These are phyloP conservation scores for Achlya flavicornis DNA, from an alignment of 2,888 invertebrate species.

Conservation along the genomic window DNA sequence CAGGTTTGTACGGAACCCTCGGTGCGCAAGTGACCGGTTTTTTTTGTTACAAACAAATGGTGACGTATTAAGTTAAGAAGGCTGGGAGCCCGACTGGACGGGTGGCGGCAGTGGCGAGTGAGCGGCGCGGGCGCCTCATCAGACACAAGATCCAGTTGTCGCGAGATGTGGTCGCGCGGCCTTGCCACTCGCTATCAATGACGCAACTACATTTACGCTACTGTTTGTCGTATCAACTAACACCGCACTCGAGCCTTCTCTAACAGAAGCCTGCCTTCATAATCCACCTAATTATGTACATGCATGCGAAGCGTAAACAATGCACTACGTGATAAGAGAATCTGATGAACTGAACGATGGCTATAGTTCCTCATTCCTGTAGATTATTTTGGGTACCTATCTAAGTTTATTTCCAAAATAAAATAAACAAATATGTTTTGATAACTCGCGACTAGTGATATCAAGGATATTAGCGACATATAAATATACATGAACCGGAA, in stretches of 20 bases:
- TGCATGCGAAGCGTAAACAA: not conserved
- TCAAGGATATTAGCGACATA: not conserved
- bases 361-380: not conserved
- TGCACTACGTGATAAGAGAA: not conserved
- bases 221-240: conserved; percentile 1
- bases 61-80: not conserved
- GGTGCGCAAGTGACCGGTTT: too few relatives aligned
- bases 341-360: not conserved
- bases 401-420: not conserved
- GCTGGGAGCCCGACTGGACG: not conserved
- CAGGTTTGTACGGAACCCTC: too few relatives aligned
- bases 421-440: not conserved
- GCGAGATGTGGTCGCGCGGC: conserved; percentile 25
- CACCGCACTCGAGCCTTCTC: not conserved
- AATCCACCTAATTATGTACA: not conserved
- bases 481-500: conserved; percentile 2
- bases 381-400: not conserved
- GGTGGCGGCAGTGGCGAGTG: too few relatives aligned
- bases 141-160: not conserved
- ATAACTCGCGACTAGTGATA: not conserved
- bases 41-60: too few relatives aligned
- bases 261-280: not conserved
- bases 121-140: too few relatives aligned
- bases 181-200: conserved; percentile 14
- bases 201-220: not conserved